Evolutionary conservation across 2,797 vertebrate species (phyloP).

Genomic region (Acanthurus leucopareius): DNA sequence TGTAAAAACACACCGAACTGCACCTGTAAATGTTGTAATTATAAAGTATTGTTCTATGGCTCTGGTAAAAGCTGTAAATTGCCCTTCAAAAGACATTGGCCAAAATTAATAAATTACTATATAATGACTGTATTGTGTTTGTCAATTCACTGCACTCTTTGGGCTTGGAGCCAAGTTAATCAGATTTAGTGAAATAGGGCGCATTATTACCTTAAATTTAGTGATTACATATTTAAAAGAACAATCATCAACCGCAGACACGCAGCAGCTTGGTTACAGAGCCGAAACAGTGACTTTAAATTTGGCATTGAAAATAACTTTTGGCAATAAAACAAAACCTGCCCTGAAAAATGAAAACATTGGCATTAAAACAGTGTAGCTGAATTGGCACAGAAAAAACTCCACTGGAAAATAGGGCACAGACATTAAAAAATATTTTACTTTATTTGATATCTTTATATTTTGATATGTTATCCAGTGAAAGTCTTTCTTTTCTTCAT

Average conservation of each 20-base stretch:
- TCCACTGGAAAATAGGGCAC: neutral
- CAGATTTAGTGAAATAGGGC: neutral
- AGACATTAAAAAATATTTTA: neutral
- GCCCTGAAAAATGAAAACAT: neutral
- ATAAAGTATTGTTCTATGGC: constrained; percentile 86
- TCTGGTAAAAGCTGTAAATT: constrained; percentile 87
- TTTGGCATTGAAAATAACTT: neutral
- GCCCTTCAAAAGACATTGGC: constrained; percentile 83
- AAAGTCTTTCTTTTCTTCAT: neutral
- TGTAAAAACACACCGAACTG: constrained; percentile 77
- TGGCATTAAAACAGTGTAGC: neutral
- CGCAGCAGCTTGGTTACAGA: neutral
- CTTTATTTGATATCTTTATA: neutral
- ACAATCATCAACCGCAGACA: constrained; percentile 8
- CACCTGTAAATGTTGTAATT: constrained; percentile 88
- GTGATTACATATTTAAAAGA: constrained; percentile 1
- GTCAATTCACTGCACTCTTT: constrained; percentile 24
- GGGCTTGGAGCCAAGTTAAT: neutral
- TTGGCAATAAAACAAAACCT: neutral
- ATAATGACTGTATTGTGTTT: constrained; percentile 68
- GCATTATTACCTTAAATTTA: neutral
- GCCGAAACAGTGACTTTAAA: neutral
- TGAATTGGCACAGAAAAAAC: too few relatives aligned
- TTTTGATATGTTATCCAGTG: neutral
- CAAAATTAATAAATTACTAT: constrained; percentile 88